Conservation (phyloP, 2,113 vertebrate genomes). For the Alectura lathami region DNA sequence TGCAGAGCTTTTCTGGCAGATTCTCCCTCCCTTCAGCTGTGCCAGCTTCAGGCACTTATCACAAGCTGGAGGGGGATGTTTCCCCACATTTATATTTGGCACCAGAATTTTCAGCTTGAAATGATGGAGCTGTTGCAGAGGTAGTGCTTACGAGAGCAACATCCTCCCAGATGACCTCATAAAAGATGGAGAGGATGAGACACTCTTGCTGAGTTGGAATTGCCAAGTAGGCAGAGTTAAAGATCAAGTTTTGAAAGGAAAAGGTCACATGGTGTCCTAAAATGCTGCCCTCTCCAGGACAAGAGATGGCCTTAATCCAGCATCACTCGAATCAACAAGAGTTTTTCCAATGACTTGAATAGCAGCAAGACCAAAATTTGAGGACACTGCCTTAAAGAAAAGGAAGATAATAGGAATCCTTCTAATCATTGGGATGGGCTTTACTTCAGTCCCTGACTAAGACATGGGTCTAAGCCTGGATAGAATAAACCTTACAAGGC, state of each 20-base stretch:
- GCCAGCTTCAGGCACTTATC: constrained; percentile 61
- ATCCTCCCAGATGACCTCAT: constrained; percentile 55
- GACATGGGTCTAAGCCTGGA: background rate
- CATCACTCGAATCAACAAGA: background rate
- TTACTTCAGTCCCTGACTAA: constrained; percentile 4
- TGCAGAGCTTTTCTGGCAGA: constrained; percentile 43
- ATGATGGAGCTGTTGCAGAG: constrained; percentile 43
- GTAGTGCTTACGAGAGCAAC: constrained; percentile 22
- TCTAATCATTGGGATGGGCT: background rate
- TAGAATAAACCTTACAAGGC: background rate
- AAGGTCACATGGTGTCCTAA: background rate
- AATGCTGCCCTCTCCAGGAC: background rate
- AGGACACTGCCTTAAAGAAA: background rate
- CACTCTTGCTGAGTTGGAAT: background rate
- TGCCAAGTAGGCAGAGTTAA: constrained; percentile 38
- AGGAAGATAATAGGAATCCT: background rate
- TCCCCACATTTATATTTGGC: constrained; percentile 58
- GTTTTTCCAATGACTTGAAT: background rate
- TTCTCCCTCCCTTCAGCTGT: background rate
- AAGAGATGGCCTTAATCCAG: background rate
- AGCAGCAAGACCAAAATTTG: background rate
- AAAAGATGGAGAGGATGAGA: constrained; percentile 28
- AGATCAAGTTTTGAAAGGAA: constrained; percentile 18
- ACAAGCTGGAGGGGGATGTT: constrained; percentile 42
- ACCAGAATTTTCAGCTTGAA: background rate